Percentiles rank a stretch among this genome's conserved stretches.
phyloP scores from a whole-genome alignment of 1,140 invertebrate genomes.

The Aporrectodea caliginosa region DNA sequence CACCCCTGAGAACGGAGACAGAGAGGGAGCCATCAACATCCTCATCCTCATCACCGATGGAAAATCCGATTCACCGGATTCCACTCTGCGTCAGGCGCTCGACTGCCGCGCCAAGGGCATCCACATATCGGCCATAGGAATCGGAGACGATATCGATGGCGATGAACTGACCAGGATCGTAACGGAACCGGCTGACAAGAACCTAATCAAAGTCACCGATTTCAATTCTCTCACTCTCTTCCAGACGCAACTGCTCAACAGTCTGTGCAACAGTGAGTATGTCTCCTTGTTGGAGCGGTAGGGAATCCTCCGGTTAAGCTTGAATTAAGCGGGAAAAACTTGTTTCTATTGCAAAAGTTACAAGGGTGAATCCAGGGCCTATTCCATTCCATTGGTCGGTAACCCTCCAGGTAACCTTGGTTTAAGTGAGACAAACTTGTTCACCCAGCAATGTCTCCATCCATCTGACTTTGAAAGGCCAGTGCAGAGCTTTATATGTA shows the following conservation, averaged over 20 bases:
- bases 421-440: no score
- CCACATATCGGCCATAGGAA: conserved; percentile 22
- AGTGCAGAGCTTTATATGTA: no score
- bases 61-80: conserved; percentile 25
- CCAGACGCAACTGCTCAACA: neutral
- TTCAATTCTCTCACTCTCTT: neutral
- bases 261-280: conserved; percentile 3
- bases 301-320: no score
- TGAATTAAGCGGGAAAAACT: no score
- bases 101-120: neutral
- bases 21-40: conserved; percentile 32
- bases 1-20: conserved; percentile 23
- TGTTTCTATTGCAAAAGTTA: no score
- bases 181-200: conserved; percentile 4
- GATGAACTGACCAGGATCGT: conserved; percentile 27
- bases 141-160: conserved; percentile 14
- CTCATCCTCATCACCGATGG: conserved; percentile 42
- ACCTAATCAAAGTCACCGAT: neutral
- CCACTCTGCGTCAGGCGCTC: neutral
- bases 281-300: no score
- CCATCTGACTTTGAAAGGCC: no score
- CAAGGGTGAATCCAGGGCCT: no score
- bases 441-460: no score
- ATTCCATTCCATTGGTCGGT: no score
- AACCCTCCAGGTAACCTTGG: no score